Conservation (phyloP, 2,888 invertebrate genomes). For the Coenonympha glycerion region DNA sequence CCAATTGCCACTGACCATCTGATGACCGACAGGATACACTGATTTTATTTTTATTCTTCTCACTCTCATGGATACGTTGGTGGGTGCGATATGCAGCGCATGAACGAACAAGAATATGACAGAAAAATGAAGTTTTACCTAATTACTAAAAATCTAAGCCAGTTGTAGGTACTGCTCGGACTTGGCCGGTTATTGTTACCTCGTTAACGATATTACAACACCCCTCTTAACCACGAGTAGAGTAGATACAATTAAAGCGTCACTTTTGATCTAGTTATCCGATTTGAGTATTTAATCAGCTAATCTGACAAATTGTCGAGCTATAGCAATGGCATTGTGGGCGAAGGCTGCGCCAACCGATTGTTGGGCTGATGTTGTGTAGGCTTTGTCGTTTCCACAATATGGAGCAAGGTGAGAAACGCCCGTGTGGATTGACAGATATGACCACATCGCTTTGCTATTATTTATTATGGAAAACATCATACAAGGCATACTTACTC, state of each 20-base stretch:
- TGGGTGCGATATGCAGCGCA: no score
- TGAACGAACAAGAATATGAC: no score
- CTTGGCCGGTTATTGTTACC: no score
- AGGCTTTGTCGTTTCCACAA: slow-evolving; percentile 20
- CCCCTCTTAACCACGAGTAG: not conserved
- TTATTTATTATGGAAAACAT: not conserved
- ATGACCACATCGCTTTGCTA: slow-evolving; percentile 5
- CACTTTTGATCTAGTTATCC: slow-evolving; percentile 10
- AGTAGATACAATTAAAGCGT: slow-evolving; percentile 10
- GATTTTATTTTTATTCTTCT: no score
- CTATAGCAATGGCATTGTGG: slow-evolving; percentile 20
- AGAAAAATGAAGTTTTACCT: no score
- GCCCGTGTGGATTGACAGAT: slow-evolving; percentile 21
- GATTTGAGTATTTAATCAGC: slow-evolving; percentile 18
- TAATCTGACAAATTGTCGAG: slow-evolving; percentile 27
- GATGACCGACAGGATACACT: no score
- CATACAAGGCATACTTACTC: not conserved
- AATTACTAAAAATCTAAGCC: no score
- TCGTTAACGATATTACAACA: not conserved
- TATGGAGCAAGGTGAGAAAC: slow-evolving; percentile 28
- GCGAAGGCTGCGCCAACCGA: slow-evolving; percentile 16
- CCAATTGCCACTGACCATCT: no score
- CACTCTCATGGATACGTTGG: no score
- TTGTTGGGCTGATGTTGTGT: slow-evolving; percentile 18
- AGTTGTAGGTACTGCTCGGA: no score